A percentile compares a stretch with the other conserved stretches of the same genome.
These are phyloP conservation scores for Acromyrmex heyeri DNA, from an alignment of 1,140 invertebrate genomes.

Conservation along the genomic window DNA sequence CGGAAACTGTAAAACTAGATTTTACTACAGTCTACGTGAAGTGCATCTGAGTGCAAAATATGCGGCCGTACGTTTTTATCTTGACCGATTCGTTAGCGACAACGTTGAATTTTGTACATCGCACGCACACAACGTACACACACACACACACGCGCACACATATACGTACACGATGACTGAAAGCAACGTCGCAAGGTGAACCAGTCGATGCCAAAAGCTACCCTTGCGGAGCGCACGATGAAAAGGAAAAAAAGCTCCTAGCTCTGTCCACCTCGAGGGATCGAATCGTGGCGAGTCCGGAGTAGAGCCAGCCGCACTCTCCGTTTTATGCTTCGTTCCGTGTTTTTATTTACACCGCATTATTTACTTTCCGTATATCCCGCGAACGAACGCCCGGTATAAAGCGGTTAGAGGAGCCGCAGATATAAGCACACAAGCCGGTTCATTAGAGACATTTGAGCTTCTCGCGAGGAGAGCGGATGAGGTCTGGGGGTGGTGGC, in stretches of 20 bases:
- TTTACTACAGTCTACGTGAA: not conserved
- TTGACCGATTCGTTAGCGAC: constrained; percentile 33
- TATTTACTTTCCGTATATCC: constrained; percentile 81
- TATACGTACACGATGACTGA: not conserved
- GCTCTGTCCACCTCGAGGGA: constrained; percentile 51
- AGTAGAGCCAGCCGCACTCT: constrained; percentile 40
- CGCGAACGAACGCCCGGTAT: constrained; percentile 73
- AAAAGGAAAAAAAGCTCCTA: constrained; percentile 43
- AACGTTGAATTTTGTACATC: constrained; percentile 36
- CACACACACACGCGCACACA: too few relatives aligned
- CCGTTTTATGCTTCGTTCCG: constrained; percentile 63
- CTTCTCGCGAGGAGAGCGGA: constrained; percentile 77
- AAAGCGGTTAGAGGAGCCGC: constrained; percentile 80
- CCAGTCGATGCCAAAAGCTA: constrained; percentile 49
- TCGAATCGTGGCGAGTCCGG: constrained; percentile 43
- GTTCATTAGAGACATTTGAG: constrained; percentile 87
- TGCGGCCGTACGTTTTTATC: constrained; percentile 24
- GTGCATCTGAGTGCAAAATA: not conserved
- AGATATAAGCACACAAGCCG: constrained; percentile 85
- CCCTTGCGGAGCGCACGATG: constrained; percentile 14
- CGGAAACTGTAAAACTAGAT: constrained; percentile 16
- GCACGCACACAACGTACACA: too few relatives aligned
- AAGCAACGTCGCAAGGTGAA: constrained; percentile 50
- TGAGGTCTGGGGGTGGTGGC: constrained; percentile 52
- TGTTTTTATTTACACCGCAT: constrained; percentile 82